Percentiles rank a stretch among this genome's conserved stretches.
phyloP scores from a whole-genome alignment of 2,113 vertebrate genomes.

The Chaetodon auriga region DNA sequence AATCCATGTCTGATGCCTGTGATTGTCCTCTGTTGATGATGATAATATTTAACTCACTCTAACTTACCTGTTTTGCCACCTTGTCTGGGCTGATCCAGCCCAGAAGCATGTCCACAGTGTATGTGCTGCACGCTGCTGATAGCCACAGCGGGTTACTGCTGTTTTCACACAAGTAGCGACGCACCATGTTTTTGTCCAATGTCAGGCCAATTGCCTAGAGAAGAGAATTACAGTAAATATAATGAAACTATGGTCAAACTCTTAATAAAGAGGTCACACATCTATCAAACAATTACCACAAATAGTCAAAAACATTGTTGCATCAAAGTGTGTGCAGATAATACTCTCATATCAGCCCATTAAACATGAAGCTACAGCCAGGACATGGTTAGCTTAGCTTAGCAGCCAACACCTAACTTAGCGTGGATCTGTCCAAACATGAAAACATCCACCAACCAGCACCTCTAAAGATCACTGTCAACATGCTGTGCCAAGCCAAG shows the following conservation, averaged over 20 bases:
- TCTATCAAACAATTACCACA: not conserved
- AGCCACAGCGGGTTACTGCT: constrained; percentile 41
- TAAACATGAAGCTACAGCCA: not conserved
- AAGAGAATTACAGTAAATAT: not conserved
- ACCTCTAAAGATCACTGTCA: too few relatives aligned
- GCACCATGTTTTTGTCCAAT: constrained; percentile 55
- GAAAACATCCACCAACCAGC: too few relatives aligned
- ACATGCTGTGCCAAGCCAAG: not conserved
- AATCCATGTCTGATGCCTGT: not conserved
- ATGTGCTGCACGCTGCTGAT: constrained; percentile 54
- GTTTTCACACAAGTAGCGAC: constrained; percentile 65
- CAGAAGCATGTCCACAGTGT: constrained; percentile 64
- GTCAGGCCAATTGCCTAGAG: constrained; percentile 72
- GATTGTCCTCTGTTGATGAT: constrained; percentile 9
- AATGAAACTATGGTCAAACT: not conserved
- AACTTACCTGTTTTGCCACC: constrained; percentile 78
- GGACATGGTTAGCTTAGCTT: not conserved
- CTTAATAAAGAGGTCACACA: not conserved
- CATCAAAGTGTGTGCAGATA: not conserved
- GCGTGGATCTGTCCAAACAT: not conserved
- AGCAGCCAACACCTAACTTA: too few relatives aligned
- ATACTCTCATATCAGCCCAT: too few relatives aligned
- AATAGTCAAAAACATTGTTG: not conserved
- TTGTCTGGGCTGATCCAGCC: constrained; percentile 64
- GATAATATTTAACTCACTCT: not conserved